Evolutionary conservation across 1,140 invertebrate genomes (phyloP).

Genomic region (Trichonephila clavata): DNA sequence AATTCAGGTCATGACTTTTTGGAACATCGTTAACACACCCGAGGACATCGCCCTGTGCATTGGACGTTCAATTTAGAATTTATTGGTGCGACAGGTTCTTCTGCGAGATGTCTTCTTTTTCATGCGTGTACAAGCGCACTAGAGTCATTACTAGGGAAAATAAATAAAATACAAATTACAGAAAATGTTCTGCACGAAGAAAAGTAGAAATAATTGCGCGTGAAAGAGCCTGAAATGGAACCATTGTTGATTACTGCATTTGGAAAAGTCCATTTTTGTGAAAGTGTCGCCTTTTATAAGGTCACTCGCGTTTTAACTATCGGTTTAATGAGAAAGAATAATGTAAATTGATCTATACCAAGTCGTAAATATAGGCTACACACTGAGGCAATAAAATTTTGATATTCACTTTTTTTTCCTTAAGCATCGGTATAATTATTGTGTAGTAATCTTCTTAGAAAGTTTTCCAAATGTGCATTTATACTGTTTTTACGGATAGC

Average conservation of each 20-base stretch:
- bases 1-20: neutral
- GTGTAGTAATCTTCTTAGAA: too few relatives aligned
- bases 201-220: neutral
- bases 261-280: neutral
- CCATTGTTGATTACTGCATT: neutral
- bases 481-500: too few relatives aligned
- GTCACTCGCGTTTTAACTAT: too few relatives aligned
- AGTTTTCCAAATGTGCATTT: too few relatives aligned
- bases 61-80: neutral
- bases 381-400: too few relatives aligned
- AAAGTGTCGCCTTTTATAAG: too few relatives aligned
- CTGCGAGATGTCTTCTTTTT: neutral
- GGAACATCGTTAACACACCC: neutral
- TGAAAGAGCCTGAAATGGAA: neutral
- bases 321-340: too few relatives aligned
- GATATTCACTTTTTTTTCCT: too few relatives aligned
- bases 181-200: neutral
- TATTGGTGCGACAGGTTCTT: neutral
- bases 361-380: too few relatives aligned
- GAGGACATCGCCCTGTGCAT: neutral
- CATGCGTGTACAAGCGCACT: neutral
- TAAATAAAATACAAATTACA: neutral
- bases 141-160: neutral
- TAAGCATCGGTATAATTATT: too few relatives aligned
- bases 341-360: too few relatives aligned